These are phyloP conservation scores for Liodrosophila aerea DNA, from an alignment of 2,888 invertebrate genomes.

Conservation along the genomic window DNA sequence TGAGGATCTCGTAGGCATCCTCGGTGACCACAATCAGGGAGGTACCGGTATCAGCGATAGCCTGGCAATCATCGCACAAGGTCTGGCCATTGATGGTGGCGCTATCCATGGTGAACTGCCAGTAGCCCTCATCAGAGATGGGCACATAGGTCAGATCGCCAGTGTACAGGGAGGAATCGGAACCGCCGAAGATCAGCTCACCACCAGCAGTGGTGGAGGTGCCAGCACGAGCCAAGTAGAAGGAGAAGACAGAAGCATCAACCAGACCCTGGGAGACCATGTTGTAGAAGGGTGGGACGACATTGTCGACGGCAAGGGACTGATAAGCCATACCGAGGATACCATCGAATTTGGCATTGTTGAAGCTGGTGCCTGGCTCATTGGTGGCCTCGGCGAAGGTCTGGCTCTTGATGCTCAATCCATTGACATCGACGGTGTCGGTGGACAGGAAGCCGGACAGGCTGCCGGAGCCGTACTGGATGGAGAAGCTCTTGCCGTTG, in stretches of 20 bases:
- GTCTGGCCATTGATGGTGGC: slow-evolving; percentile 83
- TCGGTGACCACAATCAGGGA: slow-evolving; percentile 90
- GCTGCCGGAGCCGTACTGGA: slow-evolving; percentile 97
- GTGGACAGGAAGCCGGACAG: slow-evolving; percentile 96
- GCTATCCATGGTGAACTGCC: slow-evolving; percentile 96
- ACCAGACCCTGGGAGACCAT: slow-evolving; percentile 91
- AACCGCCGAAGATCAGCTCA: slow-evolving; percentile 95
- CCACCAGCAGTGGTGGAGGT: slow-evolving; percentile 82
- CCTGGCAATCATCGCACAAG: slow-evolving; percentile 84
- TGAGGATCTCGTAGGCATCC: slow-evolving; percentile 34
- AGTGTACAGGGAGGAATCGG: slow-evolving; percentile 92
- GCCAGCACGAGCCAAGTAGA: slow-evolving; percentile 91
- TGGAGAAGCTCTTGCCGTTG: slow-evolving; percentile 95
- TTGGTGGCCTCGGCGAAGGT: slow-evolving; percentile 97
- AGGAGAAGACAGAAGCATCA: slow-evolving; percentile 91
- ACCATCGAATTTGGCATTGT: slow-evolving; percentile 98
- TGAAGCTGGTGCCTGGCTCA: slow-evolving; percentile 96
- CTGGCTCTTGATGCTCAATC: slow-evolving; percentile 87
- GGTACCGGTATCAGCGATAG: slow-evolving; percentile 97
- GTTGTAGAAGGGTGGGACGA: slow-evolving; percentile 94
- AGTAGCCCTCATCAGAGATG: slow-evolving; percentile 93
- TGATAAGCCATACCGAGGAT: slow-evolving; percentile 96
- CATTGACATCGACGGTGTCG: slow-evolving; percentile 89
- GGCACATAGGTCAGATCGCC: slow-evolving; percentile 87
- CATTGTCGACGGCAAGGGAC: slow-evolving; percentile 93